Evolutionary conservation across 2,797 vertebrate species (phyloP), one percentile per base, ranked within the genome.

Genomic region (Eidolon dupreanum): DNA sequence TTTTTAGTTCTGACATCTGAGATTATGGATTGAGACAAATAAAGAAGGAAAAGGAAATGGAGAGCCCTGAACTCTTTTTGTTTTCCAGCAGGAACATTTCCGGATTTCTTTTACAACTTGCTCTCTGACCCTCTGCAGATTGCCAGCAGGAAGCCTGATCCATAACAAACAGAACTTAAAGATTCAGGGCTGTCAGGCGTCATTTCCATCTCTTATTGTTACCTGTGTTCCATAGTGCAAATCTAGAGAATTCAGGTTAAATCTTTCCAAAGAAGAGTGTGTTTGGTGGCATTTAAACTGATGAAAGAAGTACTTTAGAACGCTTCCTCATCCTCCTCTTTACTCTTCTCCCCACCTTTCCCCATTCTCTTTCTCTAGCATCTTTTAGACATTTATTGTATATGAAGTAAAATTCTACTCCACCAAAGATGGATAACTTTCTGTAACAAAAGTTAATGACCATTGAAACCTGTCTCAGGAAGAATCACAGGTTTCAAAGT

Each of bases 401-500:
- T 93, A 51, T 43, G 28, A 43, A 94, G 3, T 0, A 68, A 73
- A 87, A 90, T 95, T 65, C 53, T 33, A 66, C 2, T 0, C 57
- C 46, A 61, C 5, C n/a, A 70, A 61, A 95, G 90, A 88, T 91
- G 36, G 68, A 73, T 83, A 77, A 66, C 43, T 83, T 22, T 13
- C 9, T 96, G 33, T 49, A 93, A 36, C 24, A 55, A 46, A 90
- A 33, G 65, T 94, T 94, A 95, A 89, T 71, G 31, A 6, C 49
- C 12, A 26, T 43, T 16, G 17, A 97, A 78, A 49, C 9, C 28
- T 22, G 5, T 65, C 22, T 95, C 55, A 36, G 79, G 66, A 73
- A 63, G 22, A 74, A 49, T 71, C 31, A 41, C n/a, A 86, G 3
- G 1, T 61, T 83, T 77, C 43, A 15, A 26, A 77, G 38, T 66